A percentile compares a stretch with the other conserved stretches of the same genome.
phyloP scores from a whole-genome alignment of 2,113 vertebrate genomes.

The Apteryx mantelli region DNA sequence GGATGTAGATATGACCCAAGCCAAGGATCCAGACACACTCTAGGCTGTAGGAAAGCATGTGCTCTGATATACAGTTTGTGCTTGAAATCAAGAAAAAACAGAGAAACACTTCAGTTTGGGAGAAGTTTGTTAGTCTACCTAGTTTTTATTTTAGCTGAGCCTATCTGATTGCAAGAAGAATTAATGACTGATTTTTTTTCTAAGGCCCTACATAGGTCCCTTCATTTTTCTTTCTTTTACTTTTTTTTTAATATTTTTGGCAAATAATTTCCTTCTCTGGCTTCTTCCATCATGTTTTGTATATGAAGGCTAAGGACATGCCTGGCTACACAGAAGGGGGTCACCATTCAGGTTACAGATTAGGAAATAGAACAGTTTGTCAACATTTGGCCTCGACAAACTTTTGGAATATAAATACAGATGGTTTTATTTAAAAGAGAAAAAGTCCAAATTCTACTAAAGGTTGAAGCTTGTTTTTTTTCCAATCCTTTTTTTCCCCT shows the following conservation, averaged over 20 bases:
- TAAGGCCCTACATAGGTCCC: neutral
- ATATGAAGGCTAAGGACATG: neutral
- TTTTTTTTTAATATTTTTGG: neutral
- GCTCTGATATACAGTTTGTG: neutral
- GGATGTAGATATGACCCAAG: neutral
- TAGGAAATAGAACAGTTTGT: slow-evolving; percentile 57
- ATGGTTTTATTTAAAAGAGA: slow-evolving; percentile 68
- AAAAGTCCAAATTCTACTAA: slow-evolving; percentile 26
- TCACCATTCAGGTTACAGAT: slow-evolving; percentile 49
- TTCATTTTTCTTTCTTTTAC: neutral
- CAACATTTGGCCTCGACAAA: slow-evolving; percentile 59
- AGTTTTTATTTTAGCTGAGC: neutral
- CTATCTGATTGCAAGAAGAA: neutral
- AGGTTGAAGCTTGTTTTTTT: slow-evolving; percentile 41
- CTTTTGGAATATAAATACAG: slow-evolving; percentile 66
- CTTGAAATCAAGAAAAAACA: neutral
- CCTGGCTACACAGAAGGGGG: neutral
- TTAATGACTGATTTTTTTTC: neutral
- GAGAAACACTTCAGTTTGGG: neutral
- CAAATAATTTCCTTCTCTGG: neutral
- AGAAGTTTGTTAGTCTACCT: neutral
- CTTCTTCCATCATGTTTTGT: neutral
- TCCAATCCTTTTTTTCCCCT: neutral
- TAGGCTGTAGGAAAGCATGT: neutral
- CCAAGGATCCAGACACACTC: neutral